These are phyloP conservation scores for Eupithecia inturbata DNA, from an alignment of 2,888 invertebrate species.

Conservation along the genomic window DNA sequence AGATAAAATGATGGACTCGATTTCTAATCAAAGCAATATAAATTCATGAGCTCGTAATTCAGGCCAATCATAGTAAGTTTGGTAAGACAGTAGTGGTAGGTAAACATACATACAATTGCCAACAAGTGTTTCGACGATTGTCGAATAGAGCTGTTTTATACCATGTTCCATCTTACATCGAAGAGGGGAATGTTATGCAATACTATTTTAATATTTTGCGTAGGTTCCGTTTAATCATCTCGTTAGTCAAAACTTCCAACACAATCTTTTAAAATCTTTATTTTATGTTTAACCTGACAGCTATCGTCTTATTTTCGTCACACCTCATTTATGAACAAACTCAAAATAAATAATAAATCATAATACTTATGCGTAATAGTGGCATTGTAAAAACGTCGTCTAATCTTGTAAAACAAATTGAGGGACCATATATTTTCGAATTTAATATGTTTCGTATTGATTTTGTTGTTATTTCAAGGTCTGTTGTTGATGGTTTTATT, in stretches of 20 bases:
- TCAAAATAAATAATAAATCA: slow-evolving; percentile 32
- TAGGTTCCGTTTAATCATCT: slow-evolving; percentile 23
- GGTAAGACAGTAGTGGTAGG: not conserved
- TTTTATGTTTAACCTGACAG: slow-evolving; percentile 24
- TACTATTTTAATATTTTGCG: slow-evolving; percentile 28
- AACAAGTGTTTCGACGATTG: not conserved
- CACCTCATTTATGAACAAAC: slow-evolving; percentile 13
- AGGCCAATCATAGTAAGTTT: not conserved
- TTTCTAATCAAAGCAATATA: slow-evolving; percentile 1
- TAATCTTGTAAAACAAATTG: slow-evolving; percentile 24
- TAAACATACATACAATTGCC: not conserved
- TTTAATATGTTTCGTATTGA: slow-evolving; percentile 20
- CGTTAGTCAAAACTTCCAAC: slow-evolving; percentile 22
- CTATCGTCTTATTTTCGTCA: slow-evolving; percentile 28
- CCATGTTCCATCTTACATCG: not conserved
- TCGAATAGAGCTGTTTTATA: no score
- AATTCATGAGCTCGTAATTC: not conserved
- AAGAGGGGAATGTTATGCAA: not conserved
- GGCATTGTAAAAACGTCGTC: slow-evolving; percentile 24
- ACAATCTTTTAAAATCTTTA: slow-evolving; percentile 18
- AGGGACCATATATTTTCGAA: slow-evolving; percentile 19
- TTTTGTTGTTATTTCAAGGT: slow-evolving; percentile 29
- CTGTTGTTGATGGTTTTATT: slow-evolving; percentile 38
- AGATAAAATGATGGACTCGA: not conserved
- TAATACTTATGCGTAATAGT: slow-evolving; percentile 7